These are phyloP conservation scores for Sitodiplosis mosellana DNA, from an alignment of 1,140 invertebrate genomes.

Conservation along the genomic window DNA sequence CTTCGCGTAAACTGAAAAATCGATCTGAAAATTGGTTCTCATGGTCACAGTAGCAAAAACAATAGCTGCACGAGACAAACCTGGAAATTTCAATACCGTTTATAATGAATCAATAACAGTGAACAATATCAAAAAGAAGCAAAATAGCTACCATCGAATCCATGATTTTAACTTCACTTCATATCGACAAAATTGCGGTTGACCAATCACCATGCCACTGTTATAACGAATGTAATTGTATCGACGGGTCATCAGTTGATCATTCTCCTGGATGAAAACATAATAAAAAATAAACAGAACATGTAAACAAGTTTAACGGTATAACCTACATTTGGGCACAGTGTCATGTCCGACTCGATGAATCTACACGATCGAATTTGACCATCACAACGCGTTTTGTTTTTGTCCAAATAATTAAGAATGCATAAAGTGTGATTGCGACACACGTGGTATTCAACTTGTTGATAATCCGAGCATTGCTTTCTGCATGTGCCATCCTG, in stretches of 20 bases:
- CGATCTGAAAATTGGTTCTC: background rate
- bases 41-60: background rate
- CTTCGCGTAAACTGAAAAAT: background rate
- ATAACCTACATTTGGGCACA: background rate
- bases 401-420: background rate
- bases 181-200: background rate
- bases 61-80: background rate
- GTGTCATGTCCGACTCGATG: background rate
- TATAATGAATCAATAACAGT: background rate
- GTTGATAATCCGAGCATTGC: background rate
- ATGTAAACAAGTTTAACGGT: no score
- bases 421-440: background rate
- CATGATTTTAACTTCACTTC: background rate
- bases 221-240: background rate
- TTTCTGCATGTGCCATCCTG: background rate
- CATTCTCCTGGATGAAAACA: background rate
- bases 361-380: background rate
- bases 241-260: background rate
- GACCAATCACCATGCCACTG: background rate
- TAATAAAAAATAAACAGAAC: background rate
- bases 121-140: background rate
- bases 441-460: background rate
- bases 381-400: background rate
- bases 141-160: background rate
- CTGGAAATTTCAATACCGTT: background rate